These are phyloP conservation scores for Cassiopea xamachana DNA, from an alignment of 30 jellyfish, hydroid and myxozoan genomes.

Conservation along the genomic window DNA sequence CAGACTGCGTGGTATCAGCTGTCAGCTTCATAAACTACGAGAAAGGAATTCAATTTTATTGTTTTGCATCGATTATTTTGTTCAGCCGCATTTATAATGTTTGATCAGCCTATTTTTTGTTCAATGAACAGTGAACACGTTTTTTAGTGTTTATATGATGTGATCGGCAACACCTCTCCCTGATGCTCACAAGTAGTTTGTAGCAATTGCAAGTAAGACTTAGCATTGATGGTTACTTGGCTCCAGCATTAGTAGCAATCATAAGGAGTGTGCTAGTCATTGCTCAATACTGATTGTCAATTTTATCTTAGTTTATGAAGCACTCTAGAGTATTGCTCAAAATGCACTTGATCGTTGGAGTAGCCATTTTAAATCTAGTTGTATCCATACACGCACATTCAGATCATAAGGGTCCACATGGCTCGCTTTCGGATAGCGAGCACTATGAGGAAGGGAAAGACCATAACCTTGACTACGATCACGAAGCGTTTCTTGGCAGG, in stretches of 20 bases:
- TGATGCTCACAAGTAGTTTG: not conserved
- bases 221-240: too few species aligned
- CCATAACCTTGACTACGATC: constrained; percentile 88
- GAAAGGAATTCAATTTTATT: not conserved
- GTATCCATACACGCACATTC: constrained; percentile 23
- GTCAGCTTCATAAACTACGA: constrained; percentile 4
- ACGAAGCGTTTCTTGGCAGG: constrained; percentile 94
- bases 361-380: not conserved
- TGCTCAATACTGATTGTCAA: too few species aligned
- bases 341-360: not conserved
- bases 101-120: constrained; percentile 54
- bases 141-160: not conserved
- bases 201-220: not conserved
- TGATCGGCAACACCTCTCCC: not conserved
- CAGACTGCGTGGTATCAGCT: not conserved
- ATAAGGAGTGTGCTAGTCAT: too few species aligned
- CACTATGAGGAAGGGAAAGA: constrained; percentile 73
- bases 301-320: not conserved
- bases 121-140: constrained; percentile 66
- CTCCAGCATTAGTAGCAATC: too few species aligned
- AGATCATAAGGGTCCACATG: constrained; percentile 71
- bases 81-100: not conserved
- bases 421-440: constrained; percentile 78
- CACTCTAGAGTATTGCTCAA: not conserved
- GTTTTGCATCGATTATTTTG: constrained; percentile 24